Evolutionary conservation across 2,888 invertebrate genomes (phyloP).

Genomic region (Drosophila cognata): DNA sequence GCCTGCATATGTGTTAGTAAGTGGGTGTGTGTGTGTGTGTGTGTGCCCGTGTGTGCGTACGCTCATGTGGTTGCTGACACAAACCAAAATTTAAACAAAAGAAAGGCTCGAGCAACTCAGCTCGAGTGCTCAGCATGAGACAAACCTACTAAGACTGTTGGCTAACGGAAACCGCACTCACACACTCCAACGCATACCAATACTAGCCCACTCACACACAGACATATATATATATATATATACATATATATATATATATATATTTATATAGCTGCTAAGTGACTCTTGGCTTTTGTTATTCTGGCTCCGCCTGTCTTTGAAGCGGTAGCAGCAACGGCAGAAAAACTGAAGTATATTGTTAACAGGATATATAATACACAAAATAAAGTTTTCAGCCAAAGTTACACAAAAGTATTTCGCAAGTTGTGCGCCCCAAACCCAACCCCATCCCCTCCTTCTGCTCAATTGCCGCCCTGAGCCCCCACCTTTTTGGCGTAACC

Average conservation of each 20-base stretch:
- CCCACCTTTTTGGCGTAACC: constrained; percentile 19
- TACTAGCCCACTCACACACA: constrained; percentile 21
- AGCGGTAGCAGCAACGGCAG: constrained; percentile 59
- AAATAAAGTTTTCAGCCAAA: constrained; percentile 81
- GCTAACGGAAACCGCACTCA: constrained; percentile 81
- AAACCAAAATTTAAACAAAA: constrained; percentile 82
- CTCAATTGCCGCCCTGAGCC: constrained; percentile 5
- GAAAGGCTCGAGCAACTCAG: constrained; percentile 66
- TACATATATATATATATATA: constrained; percentile 28
- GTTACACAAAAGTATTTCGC: constrained; percentile 81
- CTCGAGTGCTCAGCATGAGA: constrained; percentile 74
- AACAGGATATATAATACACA: constrained; percentile 82
- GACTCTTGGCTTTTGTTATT: constrained; percentile 75
- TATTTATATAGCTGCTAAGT: constrained; percentile 60
- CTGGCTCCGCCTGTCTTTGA: constrained; percentile 66
- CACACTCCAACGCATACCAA: constrained; percentile 41
- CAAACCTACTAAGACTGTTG: constrained; percentile 73
- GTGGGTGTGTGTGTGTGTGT: constrained; percentile 6
- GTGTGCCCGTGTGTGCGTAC: constrained; percentile 49
- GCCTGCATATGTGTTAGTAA: constrained; percentile 5
- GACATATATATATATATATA: constrained; percentile 12
- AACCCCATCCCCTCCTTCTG: not conserved
- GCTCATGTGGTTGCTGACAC: constrained; percentile 77
- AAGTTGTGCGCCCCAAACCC: constrained; percentile 58
- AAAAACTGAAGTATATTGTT: constrained; percentile 81